Percentiles rank a stretch among this genome's conserved stretches.
phyloP scores from a whole-genome alignment of 1,140 invertebrate genomes.

The Aricia agestis region DNA sequence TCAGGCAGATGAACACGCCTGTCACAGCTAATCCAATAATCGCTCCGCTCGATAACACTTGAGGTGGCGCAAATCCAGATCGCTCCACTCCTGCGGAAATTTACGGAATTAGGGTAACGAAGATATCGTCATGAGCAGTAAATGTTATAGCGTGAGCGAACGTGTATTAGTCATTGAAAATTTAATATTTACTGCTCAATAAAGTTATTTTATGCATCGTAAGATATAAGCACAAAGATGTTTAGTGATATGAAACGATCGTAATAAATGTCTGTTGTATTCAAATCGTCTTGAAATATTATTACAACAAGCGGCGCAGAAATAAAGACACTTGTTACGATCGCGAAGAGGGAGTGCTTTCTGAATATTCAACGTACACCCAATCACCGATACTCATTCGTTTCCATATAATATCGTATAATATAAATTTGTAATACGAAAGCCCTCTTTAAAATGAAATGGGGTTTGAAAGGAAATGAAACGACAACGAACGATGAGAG shows the following conservation, averaged over 20 bases:
- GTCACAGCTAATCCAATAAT: constrained; percentile 88
- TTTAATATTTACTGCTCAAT: constrained; percentile 40
- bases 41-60: constrained; percentile 82
- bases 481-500: constrained; percentile 47
- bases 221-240: constrained; percentile 58
- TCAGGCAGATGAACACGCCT: constrained; percentile 83
- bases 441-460: constrained; percentile 71
- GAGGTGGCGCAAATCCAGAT: constrained; percentile 68
- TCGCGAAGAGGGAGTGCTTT: constrained; percentile 68
- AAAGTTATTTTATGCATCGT: constrained; percentile 61
- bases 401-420: constrained; percentile 27
- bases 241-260: constrained; percentile 64
- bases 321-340: constrained; percentile 56
- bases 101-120: constrained; percentile 22
- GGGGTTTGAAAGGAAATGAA: constrained; percentile 71
- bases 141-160: constrained; percentile 25
- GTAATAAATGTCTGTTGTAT: constrained; percentile 48
- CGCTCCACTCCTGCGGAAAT: constrained; percentile 77
- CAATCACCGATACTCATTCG: constrained; percentile 58
- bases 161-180: constrained; percentile 8
- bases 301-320: not conserved
- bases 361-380: constrained; percentile 65
- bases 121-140: constrained; percentile 43
- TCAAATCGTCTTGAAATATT: not conserved
- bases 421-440: constrained; percentile 42